Conservation (phyloP, 2,888 invertebrate species). For the Sympetrum striolatum region DNA sequence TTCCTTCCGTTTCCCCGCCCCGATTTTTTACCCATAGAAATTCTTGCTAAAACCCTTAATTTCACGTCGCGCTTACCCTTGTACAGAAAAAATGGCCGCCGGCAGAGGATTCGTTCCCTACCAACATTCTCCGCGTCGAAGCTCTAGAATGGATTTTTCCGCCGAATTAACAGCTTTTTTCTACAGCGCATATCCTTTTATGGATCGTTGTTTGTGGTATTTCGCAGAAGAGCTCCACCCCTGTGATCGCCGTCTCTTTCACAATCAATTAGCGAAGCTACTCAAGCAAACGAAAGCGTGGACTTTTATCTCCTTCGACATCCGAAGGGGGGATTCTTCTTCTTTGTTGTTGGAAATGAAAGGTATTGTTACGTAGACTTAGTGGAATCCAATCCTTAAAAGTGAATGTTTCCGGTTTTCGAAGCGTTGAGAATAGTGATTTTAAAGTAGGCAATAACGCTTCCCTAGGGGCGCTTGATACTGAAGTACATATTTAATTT, state of each 20-base stretch:
- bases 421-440: no score
- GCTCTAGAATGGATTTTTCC: neutral
- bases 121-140: neutral
- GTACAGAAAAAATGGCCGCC: neutral
- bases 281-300: neutral
- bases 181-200: neutral
- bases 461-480: no score
- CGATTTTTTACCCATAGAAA: neutral
- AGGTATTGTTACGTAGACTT: neutral
- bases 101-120: neutral
- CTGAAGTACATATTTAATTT: no score
- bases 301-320: neutral
- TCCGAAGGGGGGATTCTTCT: neutral
- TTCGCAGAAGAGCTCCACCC: neutral
- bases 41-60: neutral
- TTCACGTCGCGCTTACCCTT: neutral
- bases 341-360: no score
- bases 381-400: no score
- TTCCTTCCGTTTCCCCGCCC: neutral
- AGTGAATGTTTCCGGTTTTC: no score
- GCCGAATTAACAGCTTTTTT: slow-evolving; percentile 2
- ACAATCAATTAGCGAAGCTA: neutral
- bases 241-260: neutral
- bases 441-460: no score
- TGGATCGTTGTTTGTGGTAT: neutral